phyloP scores from a whole-genome alignment of 2,888 invertebrate genomes.

The Poecilobothrus nobilitatus region DNA sequence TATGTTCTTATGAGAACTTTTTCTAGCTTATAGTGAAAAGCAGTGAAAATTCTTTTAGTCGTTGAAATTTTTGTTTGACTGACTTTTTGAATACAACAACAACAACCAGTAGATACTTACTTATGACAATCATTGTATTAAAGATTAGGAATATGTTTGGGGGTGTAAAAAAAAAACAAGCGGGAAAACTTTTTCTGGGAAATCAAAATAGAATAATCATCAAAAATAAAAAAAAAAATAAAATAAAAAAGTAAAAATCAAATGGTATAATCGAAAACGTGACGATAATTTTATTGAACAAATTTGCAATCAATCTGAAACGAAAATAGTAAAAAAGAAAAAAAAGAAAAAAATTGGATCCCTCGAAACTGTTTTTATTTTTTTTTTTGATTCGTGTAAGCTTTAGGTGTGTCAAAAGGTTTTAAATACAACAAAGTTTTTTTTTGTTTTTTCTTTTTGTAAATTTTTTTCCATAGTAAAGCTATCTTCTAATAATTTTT shows the following conservation, averaged over 20 bases:
- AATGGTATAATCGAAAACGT: slow-evolving; percentile 8
- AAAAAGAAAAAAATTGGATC: not conserved
- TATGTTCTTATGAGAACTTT: too few relatives aligned
- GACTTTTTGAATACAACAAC: too few relatives aligned
- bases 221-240: not conserved
- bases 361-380: not conserved
- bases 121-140: too few relatives aligned
- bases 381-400: not conserved
- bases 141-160: too few relatives aligned
- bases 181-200: too few relatives aligned
- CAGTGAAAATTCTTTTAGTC: too few relatives aligned
- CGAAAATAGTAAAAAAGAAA: not conserved
- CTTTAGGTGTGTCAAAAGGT: slow-evolving; percentile 1
- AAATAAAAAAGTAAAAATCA: not conserved
- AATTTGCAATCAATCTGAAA: slow-evolving; percentile 10
- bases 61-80: too few relatives aligned
- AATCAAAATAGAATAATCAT: not conserved
- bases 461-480: not conserved
- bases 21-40: too few relatives aligned
- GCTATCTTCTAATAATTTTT: not conserved
- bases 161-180: too few relatives aligned
- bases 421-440: not conserved
- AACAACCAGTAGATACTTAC: too few relatives aligned
- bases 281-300: slow-evolving; percentile 12
- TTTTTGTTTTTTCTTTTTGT: not conserved